Evolutionary conservation across 92 coral and sea anemone genomes (phyloP).

Genomic region (Bergia sp.): DNA sequence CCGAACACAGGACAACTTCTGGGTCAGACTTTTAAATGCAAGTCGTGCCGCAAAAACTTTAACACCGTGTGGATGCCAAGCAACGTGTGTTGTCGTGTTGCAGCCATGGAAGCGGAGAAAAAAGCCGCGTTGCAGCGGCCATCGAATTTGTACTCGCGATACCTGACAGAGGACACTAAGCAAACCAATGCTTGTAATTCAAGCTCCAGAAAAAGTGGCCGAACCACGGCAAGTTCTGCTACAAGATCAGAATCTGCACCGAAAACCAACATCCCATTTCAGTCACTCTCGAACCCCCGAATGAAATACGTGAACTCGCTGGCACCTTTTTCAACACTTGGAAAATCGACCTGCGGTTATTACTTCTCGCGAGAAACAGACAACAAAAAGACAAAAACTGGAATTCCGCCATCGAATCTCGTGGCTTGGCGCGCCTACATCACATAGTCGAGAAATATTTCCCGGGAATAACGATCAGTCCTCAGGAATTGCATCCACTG

Average conservation of each 20-base stretch:
- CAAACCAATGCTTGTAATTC: conserved; percentile 43
- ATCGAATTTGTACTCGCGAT: conserved; percentile 57
- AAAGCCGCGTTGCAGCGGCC: conserved; percentile 55
- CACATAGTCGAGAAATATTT: conserved; percentile 20
- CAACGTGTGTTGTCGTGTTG: conserved; percentile 81
- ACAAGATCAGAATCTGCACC: background rate
- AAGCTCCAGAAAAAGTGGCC: conserved; percentile 30
- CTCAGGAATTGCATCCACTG: too few species aligned
- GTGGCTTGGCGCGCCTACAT: conserved; percentile 92
- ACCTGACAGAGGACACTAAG: conserved; percentile 55
- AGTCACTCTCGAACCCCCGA: conserved; percentile 62
- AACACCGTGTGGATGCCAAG: conserved; percentile 91
- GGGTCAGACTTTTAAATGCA: conserved; percentile 84
- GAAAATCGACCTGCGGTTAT: conserved; percentile 92
- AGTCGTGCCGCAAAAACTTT: conserved; percentile 84
- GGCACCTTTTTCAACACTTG: conserved; percentile 94
- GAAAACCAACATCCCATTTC: conserved; percentile 50
- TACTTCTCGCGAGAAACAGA: conserved; percentile 91
- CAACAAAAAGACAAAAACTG: conserved; percentile 87
- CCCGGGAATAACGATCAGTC: background rate
- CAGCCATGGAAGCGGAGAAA: conserved; percentile 47
- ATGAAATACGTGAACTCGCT: conserved; percentile 77
- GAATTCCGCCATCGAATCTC: conserved; percentile 95
- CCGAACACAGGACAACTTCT: conserved; percentile 86
- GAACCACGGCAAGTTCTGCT: conserved; percentile 5